phyloP scores from a whole-genome alignment of 1,140 invertebrate genomes.

The silkworm (Bombyx mori) region ASM3026992v2 NC_085119.1:11850001-11850500 shows the following conservation, averaged over 20 bases:
- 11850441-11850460: too few relatives aligned
- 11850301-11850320: constrained; percentile 65
- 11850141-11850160: background rate
- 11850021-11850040: too few relatives aligned
- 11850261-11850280: constrained; percentile 42
- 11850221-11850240: constrained; percentile 38
- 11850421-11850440: too few relatives aligned
- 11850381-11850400: constrained; percentile 2
- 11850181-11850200: constrained; percentile 7
- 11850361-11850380: background rate
- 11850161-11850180: constrained; percentile 14
- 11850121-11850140: constrained; percentile 36
- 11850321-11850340: constrained; percentile 38
- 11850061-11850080: background rate
- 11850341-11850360: constrained; percentile 27
- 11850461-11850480: too few relatives aligned
- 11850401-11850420: background rate
- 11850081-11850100: background rate
- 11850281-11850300: constrained; percentile 53
- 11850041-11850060: too few relatives aligned
- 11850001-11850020: too few relatives aligned
- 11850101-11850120: background rate
- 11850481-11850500: too few relatives aligned
- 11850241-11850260: constrained; percentile 59
- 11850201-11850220: constrained; percentile 5